These are phyloP conservation scores for Erinaceus europaeus DNA, from an alignment of 2,113 vertebrate genomes.

Conservation along the genomic window DNA sequence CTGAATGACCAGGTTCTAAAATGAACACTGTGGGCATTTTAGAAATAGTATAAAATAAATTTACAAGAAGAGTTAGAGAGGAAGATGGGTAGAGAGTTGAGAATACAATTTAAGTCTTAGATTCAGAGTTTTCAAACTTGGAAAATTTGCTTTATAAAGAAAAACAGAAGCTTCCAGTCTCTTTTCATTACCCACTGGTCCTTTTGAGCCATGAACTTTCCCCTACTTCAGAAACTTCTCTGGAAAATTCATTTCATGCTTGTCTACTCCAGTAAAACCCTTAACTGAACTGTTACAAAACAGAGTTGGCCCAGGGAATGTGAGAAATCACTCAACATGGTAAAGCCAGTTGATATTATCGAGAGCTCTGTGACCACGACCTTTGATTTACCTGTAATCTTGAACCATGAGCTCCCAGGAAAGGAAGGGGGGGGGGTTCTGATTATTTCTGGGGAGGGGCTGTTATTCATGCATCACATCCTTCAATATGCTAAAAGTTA, in stretches of 20 bases:
- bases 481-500: background rate
- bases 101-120: background rate
- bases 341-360: background rate
- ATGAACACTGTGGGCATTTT: background rate
- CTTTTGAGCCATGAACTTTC: slow-evolving; percentile 60
- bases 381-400: slow-evolving; percentile 36
- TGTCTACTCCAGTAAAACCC: slow-evolving; percentile 65
- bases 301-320: slow-evolving; percentile 36
- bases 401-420: background rate
- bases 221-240: slow-evolving; percentile 61
- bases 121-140: background rate
- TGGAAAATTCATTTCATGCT: slow-evolving; percentile 77
- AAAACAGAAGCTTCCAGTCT: slow-evolving; percentile 41
- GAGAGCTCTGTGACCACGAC: background rate
- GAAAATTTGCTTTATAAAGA: slow-evolving; percentile 33
- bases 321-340: background rate
- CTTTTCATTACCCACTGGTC: background rate
- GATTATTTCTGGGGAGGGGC: background rate
- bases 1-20: no score
- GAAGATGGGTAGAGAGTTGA: background rate
- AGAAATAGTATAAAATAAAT: background rate
- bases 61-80: background rate
- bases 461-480: background rate
- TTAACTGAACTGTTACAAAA: slow-evolving; percentile 59
- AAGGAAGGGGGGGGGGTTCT: background rate